These are phyloP conservation scores for Chrysopa pallens DNA, from an alignment of 1,140 invertebrate species.

Conservation along the genomic window DNA sequence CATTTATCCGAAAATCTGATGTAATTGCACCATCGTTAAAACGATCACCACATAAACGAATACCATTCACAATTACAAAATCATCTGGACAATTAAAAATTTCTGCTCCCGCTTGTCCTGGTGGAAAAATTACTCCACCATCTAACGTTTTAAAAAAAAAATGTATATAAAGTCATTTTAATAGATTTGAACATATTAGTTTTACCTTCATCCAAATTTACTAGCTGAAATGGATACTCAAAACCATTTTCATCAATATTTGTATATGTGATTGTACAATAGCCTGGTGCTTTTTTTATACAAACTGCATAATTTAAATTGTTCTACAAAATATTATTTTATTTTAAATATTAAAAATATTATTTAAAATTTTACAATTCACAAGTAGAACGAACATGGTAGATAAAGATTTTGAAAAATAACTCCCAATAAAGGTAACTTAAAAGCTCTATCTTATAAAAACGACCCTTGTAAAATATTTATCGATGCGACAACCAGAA, in stretches of 20 bases:
- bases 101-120: conserved; percentile 48
- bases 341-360: no score
- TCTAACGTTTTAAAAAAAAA: conserved; percentile 18
- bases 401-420: no score
- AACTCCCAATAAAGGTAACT: no score
- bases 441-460: no score
- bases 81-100: conserved; percentile 53
- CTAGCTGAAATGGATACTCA: conserved; percentile 35
- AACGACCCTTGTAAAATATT: no score
- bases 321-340: conserved; percentile 50
- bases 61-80: conserved; percentile 45
- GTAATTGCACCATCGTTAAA: conserved; percentile 44
- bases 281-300: conserved; percentile 35
- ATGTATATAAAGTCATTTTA: not conserved
- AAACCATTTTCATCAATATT: conserved; percentile 30
- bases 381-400: no score
- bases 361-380: no score
- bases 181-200: not conserved
- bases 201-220: conserved; percentile 39
- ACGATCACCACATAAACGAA: conserved; percentile 49
- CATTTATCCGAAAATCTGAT: conserved; percentile 41
- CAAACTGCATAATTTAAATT: conserved; percentile 66
- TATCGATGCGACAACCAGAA: no score
- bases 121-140: conserved; percentile 34
- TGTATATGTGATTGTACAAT: conserved; percentile 45